Evolutionary conservation across 2,797 vertebrate genomes (phyloP), one percentile per base, ranked within the genome.

Genomic region (Hippoglossus hippoglossus): DNA sequence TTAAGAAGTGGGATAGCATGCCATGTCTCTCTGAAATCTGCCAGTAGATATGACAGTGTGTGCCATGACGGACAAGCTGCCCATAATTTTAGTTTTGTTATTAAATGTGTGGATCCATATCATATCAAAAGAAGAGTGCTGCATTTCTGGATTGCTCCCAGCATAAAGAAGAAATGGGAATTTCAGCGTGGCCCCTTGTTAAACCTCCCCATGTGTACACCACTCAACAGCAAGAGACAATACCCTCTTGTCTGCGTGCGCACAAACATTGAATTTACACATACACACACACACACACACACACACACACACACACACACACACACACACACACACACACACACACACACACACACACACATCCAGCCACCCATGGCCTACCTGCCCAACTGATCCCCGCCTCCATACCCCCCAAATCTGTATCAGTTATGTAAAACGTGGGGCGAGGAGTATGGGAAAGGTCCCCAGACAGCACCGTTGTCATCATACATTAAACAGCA

Each of bases 401-500:
- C 60, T 68, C 19, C n/a, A 36, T 6, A n/a, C 68, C 46, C 63
- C 50, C 46, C 34, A 84, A 85, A 87, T 88, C 77, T 85, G 86
- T 90, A 87, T 91, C 90, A 13, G 87, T 92, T 92, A 92, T 93
- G 91, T 92, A 93, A 92, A 92, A 87, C 52, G 79, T 62, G 28
- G 83, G 83, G 73, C 62, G 73, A 87, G 83, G 75, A 90, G 77
- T 82, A 85, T 80, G 84, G 84, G 71, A 84, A 86, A 88, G 82
- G 86, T 88, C 91, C 84, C 91, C 26, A 36, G 90, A 85, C 89
- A 93, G 87, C 79, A 49, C 84, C 84, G 80, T 88, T 94, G 91
- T 92, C 91, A 93, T 93, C 88, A 93, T 93, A 92, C 92, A 94
- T 92, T 92, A 92, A 95, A 94, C 84, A 93, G 91, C 87, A 93